These are phyloP conservation scores for Drosophila rhopaloa DNA, from an alignment of 1,140 invertebrate genomes.

Conservation along the genomic window DNA sequence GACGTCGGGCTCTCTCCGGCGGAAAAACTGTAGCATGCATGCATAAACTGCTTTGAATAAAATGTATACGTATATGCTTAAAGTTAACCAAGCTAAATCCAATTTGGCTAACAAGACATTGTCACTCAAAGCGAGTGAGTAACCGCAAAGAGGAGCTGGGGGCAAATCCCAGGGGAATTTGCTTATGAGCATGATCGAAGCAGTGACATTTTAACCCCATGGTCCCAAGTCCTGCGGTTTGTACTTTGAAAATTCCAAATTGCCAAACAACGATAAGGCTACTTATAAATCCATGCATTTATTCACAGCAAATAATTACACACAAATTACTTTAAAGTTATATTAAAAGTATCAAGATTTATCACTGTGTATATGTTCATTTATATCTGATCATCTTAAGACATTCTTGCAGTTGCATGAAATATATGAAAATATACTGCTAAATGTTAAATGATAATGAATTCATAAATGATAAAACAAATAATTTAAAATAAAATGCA, in stretches of 20 bases:
- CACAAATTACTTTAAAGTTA: not conserved
- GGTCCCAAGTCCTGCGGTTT: conserved; percentile 8
- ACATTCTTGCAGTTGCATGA: too few species aligned
- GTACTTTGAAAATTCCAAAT: not conserved
- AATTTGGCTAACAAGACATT: conserved; percentile 73
- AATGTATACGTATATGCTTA: conserved; percentile 7
- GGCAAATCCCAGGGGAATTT: conserved; percentile 38
- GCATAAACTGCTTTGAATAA: conserved; percentile 23
- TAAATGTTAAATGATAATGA: too few species aligned
- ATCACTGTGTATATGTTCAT: too few species aligned
- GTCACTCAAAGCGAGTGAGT: conserved; percentile 52
- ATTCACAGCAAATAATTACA: not conserved
- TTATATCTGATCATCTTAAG: too few species aligned
- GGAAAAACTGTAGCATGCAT: conserved; percentile 34
- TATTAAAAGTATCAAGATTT: too few species aligned
- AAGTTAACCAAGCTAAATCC: conserved; percentile 66
- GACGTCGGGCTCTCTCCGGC: conserved; percentile 9
- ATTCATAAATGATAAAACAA: too few species aligned
- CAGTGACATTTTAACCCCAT: conserved; percentile 23
- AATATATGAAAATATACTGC: too few species aligned
- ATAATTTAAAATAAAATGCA: too few species aligned
- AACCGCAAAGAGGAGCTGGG: conserved; percentile 23
- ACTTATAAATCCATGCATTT: conserved; percentile 10
- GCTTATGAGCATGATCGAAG: conserved; percentile 33
- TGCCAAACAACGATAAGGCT: conserved; percentile 2